A percentile compares a stretch with the other conserved stretches of the same genome.
Conservation (phyloP, 2,888 invertebrate species). For the Caenorhabditis angaria region DNA sequence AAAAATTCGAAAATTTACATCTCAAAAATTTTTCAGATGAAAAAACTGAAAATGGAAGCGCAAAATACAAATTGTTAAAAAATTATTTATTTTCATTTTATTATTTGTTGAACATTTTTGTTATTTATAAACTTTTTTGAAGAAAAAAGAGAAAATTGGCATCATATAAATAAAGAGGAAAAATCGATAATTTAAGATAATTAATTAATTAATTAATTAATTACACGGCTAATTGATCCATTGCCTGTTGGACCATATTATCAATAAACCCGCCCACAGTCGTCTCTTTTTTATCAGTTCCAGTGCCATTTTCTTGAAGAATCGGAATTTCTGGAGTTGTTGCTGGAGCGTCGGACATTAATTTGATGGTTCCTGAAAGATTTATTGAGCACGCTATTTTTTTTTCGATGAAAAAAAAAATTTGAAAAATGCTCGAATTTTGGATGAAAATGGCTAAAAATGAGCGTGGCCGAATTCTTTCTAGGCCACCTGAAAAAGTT, state of each 20-base stretch:
- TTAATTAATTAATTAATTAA: constrained; percentile 19
- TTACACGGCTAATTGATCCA: constrained; percentile 31
- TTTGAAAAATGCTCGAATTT: not conserved
- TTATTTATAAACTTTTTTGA: constrained; percentile 9
- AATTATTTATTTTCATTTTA: constrained; percentile 5
- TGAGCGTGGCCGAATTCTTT: no score
- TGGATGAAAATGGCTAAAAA: no score
- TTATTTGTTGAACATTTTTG: constrained; percentile 6
- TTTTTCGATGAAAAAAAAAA: not conserved
- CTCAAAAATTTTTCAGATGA: not conserved
- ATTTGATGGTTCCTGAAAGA: constrained; percentile 49
- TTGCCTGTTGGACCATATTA: constrained; percentile 38
- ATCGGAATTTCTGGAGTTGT: constrained; percentile 34
- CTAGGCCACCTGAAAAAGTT: no score
- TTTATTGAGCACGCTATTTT: not conserved
- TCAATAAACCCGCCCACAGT: constrained; percentile 36
- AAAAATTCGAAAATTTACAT: no score
- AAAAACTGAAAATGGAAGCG: constrained; percentile 3
- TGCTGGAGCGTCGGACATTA: constrained; percentile 45
- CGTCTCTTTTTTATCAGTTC: not conserved
- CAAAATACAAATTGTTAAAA: not conserved
- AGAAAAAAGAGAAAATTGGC: constrained; percentile 3
- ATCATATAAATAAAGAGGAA: no score
- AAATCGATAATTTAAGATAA: constrained; percentile 6
- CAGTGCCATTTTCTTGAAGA: constrained; percentile 19